A percentile compares a stretch with the other conserved stretches of the same genome.
Evolutionary conservation across 2,888 invertebrate species (phyloP).

Genomic region (Oscheius sp.): DNA sequence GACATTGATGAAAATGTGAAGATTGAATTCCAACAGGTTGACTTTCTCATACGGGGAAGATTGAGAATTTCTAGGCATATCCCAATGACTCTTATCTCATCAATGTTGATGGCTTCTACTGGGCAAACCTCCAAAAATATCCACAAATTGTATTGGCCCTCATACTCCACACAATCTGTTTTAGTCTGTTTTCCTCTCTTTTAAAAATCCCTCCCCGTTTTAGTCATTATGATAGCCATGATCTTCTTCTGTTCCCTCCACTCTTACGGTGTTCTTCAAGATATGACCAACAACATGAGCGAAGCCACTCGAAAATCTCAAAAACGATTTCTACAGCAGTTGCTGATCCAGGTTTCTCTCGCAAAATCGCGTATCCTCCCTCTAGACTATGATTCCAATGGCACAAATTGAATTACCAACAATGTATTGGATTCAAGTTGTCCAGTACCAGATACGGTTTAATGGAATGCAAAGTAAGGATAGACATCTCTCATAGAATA

Average conservation of each 20-base stretch:
- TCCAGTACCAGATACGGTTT: constrained; percentile 9
- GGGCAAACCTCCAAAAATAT: constrained; percentile 1
- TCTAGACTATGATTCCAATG: background rate
- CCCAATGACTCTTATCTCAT: background rate
- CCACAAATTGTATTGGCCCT: constrained; percentile 1
- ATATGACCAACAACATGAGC: constrained; percentile 14
- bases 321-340: background rate
- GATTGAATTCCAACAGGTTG: background rate
- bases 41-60: too few species aligned
- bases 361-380: too few species aligned
- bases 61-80: background rate
- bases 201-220: background rate
- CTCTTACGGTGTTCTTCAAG: background rate
- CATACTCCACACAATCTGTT: background rate
- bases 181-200: background rate
- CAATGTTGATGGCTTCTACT: constrained; percentile 1
- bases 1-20: background rate
- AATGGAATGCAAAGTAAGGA: background rate
- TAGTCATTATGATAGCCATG: background rate
- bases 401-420: background rate
- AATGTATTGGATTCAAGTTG: background rate
- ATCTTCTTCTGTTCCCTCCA: background rate
- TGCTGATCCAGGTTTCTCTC: too few species aligned
- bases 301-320: constrained; percentile 1
- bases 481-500: background rate